phyloP scores from a whole-genome alignment of 2,888 invertebrate species.

The Leptinotarsa tumamoca region DNA sequence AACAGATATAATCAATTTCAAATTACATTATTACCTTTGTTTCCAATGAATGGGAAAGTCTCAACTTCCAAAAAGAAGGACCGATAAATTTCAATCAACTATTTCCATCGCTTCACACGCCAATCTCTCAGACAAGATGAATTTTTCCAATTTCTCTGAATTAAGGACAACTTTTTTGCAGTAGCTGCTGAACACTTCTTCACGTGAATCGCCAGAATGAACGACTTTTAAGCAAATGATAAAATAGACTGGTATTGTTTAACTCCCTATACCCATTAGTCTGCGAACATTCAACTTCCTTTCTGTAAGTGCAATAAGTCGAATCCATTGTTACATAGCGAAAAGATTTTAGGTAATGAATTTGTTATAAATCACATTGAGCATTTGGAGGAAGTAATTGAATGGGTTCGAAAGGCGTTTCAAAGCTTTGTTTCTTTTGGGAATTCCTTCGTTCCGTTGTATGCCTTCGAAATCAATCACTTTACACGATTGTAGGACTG shows the following conservation, averaged over 20 bases:
- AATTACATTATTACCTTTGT: too few relatives aligned
- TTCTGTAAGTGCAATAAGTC: conserved; percentile 24
- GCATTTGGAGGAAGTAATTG: conserved; percentile 24
- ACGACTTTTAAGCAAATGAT: conserved; percentile 28
- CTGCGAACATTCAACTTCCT: conserved; percentile 14
- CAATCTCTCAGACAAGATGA: too few relatives aligned
- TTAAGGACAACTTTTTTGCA: too few relatives aligned
- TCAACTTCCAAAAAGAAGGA: too few relatives aligned
- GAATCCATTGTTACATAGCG: conserved; percentile 30
- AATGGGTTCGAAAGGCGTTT: conserved; percentile 28
- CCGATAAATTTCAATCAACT: too few relatives aligned
- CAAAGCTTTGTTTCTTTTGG: conserved; percentile 20
- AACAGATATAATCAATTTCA: too few relatives aligned
- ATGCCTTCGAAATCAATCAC: conserved; percentile 15
- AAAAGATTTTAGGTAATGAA: conserved; percentile 29
- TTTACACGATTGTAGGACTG: not conserved
- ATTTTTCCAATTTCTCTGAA: too few relatives aligned
- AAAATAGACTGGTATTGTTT: conserved; percentile 30
- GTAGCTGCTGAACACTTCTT: not conserved
- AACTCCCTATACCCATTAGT: conserved; percentile 29
- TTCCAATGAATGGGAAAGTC: too few relatives aligned
- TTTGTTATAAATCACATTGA: conserved; percentile 31
- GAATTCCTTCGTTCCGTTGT: conserved; percentile 14
- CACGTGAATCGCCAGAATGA: conserved; percentile 22
- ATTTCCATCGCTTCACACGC: too few relatives aligned